Evolutionary conservation across 2,797 vertebrate genomes (phyloP).

Genomic region (Tokudaia tokunoshimensis): DNA sequence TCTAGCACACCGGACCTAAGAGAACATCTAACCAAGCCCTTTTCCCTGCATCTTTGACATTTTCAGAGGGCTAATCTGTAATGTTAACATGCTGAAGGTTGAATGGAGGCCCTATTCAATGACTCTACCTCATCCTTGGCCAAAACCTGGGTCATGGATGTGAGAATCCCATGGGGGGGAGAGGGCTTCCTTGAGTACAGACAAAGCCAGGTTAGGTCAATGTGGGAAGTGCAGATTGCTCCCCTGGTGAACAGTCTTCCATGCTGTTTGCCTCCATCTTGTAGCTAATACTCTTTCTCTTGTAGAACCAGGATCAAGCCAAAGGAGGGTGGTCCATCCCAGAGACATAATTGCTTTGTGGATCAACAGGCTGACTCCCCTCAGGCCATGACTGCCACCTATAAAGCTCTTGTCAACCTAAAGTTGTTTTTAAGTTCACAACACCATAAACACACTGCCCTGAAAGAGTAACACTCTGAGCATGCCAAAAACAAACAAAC

Average conservation of each 20-base stretch:
- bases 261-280: background rate
- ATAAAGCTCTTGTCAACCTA: background rate
- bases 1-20: background rate
- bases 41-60: background rate
- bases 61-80: background rate
- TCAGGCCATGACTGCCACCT: background rate
- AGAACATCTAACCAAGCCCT: background rate
- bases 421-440: background rate
- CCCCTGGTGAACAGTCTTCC: background rate
- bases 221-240: background rate
- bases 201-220: background rate
- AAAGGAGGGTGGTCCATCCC: background rate
- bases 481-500: background rate
- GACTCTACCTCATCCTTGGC: background rate
- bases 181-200: background rate
- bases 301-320: background rate
- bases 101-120: background rate
- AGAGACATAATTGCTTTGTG: too few species aligned
- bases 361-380: background rate
- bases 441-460: background rate
- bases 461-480: background rate
- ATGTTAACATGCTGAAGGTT: background rate
- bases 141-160: background rate
- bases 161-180: background rate
- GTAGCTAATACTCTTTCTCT: background rate